Evolutionary conservation across 2,797 vertebrate genomes (phyloP), one percentile per base, ranked within the genome.

Genomic region (Alosa sapidissima): DNA sequence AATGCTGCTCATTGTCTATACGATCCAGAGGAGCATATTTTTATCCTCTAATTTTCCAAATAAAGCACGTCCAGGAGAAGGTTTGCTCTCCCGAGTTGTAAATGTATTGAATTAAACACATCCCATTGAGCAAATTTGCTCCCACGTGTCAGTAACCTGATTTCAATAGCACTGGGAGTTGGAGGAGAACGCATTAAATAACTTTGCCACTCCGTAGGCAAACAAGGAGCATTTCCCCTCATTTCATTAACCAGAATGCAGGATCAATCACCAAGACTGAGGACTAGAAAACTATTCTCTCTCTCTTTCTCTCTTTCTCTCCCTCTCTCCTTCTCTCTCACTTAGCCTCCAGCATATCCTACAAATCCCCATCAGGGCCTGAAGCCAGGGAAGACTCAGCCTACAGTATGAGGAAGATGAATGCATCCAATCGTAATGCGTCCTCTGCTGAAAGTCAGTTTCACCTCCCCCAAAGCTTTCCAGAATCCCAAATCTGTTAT

Each of bases 41-140:
- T 78, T 78, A 78, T 78, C 72, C 72, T 6, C 72, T 47, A 36
- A 72, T 72, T 72, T 28, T 78, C 41, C 36, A 78, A 45, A 78
- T 47, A 78, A 45, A 78, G 72, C 72, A 78, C 72, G 24, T 78
- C 41, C 21, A 21, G 21, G 72, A 78, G 33, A 75, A 13, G 28
- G 28, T 21, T 45, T 19, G 14, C 7, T 47, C 72, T 47, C 41
- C 21, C 36, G 10, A 41, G 41, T 45, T 47, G 72, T 78, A 78
- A 78, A 78, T 47, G 45, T 14, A 78, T 78, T 1, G 72, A 78
- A 78, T 78, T 45, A 78, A 78, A 47, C 41, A 36, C 65, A 78
- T 78, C 45, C 72, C 36, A 78, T 78, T 78, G 72, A 78, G 16
- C 72, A 78, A 75, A 75, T 78, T 78, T 47, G 16, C 41, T 78